These are phyloP conservation scores for Talpa occidentalis DNA, from an alignment of 2,113 vertebrate genomes.

Conservation along the genomic window DNA sequence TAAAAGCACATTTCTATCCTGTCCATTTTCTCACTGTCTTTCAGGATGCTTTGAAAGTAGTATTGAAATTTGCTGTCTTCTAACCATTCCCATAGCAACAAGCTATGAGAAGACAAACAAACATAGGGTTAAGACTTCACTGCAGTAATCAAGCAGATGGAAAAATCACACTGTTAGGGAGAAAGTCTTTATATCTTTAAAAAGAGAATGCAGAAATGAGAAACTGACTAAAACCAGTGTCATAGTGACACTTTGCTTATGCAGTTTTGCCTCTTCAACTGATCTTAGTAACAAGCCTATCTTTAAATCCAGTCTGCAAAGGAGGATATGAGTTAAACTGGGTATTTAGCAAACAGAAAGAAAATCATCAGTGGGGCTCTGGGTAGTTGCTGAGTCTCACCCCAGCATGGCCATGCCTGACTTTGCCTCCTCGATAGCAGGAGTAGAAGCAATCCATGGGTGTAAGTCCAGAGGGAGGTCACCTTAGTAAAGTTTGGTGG, in stretches of 20 bases:
- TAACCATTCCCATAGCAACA: constrained; percentile 75
- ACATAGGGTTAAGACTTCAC: constrained; percentile 53
- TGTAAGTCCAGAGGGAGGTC: neutral
- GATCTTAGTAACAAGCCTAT: neutral
- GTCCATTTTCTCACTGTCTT: constrained; percentile 46
- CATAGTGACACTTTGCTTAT: neutral
- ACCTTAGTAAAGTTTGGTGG: neutral
- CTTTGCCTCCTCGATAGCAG: neutral
- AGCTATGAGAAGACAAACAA: constrained; percentile 65
- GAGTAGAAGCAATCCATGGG: neutral
- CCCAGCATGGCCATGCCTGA: neutral
- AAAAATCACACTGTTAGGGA: constrained; percentile 42
- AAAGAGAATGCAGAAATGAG: constrained; percentile 47
- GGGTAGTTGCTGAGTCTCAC: neutral
- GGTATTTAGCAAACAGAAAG: neutral
- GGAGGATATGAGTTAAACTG: neutral
- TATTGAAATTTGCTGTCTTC: constrained; percentile 59
- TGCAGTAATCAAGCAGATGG: constrained; percentile 62
- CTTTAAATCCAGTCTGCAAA: neutral
- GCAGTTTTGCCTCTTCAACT: neutral
- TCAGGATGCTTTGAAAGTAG: constrained; percentile 51
- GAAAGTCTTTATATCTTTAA: constrained; percentile 51
- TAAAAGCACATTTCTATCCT: constrained; percentile 33
- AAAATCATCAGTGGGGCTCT: neutral
- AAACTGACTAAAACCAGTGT: constrained; percentile 11